These are phyloP conservation scores for Bettongia penicillata DNA, from an alignment of 2,113 vertebrate genomes.

Conservation along the genomic window DNA sequence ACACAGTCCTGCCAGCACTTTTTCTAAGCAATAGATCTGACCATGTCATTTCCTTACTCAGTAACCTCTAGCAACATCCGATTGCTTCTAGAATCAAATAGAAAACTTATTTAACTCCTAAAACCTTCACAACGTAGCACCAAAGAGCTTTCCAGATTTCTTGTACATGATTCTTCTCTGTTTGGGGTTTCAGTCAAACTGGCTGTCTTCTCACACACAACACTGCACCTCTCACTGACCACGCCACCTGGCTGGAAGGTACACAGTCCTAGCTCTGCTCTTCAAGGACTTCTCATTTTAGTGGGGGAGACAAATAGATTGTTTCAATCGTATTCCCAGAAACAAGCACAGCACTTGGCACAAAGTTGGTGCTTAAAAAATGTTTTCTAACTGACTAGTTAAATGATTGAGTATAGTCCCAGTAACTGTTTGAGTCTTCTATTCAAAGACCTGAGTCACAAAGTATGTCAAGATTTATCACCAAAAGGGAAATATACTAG, in stretches of 20 bases:
- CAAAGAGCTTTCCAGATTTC: neutral
- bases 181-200: neutral
- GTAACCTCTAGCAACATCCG: neutral
- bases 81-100: neutral
- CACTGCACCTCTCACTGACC: neutral
- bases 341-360: neutral
- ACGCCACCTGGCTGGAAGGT: neutral
- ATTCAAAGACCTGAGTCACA: neutral
- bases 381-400: neutral
- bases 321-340: neutral
- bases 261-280: neutral
- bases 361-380: neutral
- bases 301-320: neutral
- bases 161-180: neutral
- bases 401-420: neutral
- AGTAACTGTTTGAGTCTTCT: neutral
- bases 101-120: neutral
- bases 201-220: neutral
- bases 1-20: neutral
- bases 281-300: neutral
- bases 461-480: neutral
- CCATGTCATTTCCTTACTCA: neutral
- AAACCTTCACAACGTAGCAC: neutral
- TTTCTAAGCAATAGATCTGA: neutral
- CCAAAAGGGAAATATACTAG: neutral